Evolutionary conservation across 2,113 vertebrate species (phyloP).

Genomic region (Cavia aperea): DNA sequence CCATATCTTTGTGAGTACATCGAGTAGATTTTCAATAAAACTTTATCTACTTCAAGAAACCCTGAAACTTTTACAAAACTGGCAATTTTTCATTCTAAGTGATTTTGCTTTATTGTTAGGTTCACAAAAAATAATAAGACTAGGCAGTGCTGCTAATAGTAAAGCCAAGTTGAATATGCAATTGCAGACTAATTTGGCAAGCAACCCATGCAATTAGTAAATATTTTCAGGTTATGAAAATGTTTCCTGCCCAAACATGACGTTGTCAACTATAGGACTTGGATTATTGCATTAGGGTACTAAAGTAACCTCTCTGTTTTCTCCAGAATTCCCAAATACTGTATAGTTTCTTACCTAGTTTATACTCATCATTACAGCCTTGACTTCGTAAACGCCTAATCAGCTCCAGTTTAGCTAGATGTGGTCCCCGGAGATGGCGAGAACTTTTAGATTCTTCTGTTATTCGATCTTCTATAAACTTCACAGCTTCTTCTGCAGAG

Average conservation of each 20-base stretch:
- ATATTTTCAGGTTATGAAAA: background rate
- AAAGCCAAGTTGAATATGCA: background rate
- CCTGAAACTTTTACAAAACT: background rate
- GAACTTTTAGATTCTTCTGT: conserved; percentile 83
- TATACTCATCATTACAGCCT: conserved; percentile 83
- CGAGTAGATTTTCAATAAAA: background rate
- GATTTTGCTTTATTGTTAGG: conserved; percentile 2
- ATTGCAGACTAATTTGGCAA: background rate
- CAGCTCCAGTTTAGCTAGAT: conserved; percentile 90
- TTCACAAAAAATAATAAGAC: conserved; percentile 6
- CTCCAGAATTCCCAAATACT: background rate
- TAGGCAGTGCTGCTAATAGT: background rate
- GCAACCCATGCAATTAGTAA: background rate
- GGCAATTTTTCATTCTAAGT: conserved; percentile 15
- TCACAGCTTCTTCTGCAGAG: conserved; percentile 84
- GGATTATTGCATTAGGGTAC: background rate
- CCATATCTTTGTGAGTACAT: background rate
- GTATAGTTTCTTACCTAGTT: conserved; percentile 81
- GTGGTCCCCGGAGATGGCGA: conserved; percentile 87
- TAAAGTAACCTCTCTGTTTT: background rate
- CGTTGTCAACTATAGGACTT: background rate
- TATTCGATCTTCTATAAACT: conserved; percentile 89
- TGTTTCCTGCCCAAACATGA: background rate
- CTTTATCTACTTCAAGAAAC: conserved; percentile 1
- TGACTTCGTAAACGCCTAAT: conserved; percentile 84